Percentiles rank a stretch among this genome's conserved stretches.
Evolutionary conservation across 2,888 invertebrate species (phyloP).

Genomic region (Drosophila acutilabella): DNA sequence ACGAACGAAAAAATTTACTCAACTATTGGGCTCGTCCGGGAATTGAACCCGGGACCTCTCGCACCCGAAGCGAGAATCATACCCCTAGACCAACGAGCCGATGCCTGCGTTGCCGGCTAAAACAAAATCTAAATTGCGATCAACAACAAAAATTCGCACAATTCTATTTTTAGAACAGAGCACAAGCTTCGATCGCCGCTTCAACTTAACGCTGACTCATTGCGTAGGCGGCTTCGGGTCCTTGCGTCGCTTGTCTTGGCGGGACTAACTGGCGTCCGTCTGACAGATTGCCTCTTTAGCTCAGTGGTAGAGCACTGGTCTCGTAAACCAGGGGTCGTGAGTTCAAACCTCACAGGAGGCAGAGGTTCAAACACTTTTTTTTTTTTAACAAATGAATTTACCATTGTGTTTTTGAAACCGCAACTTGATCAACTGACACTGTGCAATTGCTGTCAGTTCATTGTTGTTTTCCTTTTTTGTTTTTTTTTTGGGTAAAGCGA

Average conservation of each 20-base stretch:
- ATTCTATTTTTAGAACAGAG: slow-evolving; percentile 31
- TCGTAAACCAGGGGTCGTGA: slow-evolving; percentile 96
- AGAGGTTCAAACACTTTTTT: slow-evolving; percentile 64
- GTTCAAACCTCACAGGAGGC: slow-evolving; percentile 95
- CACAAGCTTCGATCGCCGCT: slow-evolving; percentile 28
- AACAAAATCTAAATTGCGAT: slow-evolving; percentile 14
- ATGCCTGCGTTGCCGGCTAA: background rate
- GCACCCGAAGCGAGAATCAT: slow-evolving; percentile 85
- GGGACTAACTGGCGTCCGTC: background rate
- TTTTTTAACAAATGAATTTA: background rate
- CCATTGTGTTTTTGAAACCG: slow-evolving; percentile 5
- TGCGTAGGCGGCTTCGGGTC: background rate
- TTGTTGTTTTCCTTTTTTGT: background rate
- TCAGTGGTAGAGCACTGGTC: slow-evolving; percentile 96
- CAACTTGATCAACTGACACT: slow-evolving; percentile 33
- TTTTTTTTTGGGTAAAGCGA: slow-evolving; percentile 20
- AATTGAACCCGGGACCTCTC: slow-evolving; percentile 85
- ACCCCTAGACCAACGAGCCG: slow-evolving; percentile 84
- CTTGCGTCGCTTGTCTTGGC: slow-evolving; percentile 20
- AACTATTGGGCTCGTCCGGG: slow-evolving; percentile 81
- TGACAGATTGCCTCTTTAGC: slow-evolving; percentile 89
- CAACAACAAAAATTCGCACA: background rate
- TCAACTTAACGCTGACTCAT: background rate
- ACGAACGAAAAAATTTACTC: background rate
- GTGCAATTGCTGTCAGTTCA: slow-evolving; percentile 36